Evolutionary conservation across 1,140 invertebrate species (phyloP).

Genomic region (Metaphire vulgaris): DNA sequence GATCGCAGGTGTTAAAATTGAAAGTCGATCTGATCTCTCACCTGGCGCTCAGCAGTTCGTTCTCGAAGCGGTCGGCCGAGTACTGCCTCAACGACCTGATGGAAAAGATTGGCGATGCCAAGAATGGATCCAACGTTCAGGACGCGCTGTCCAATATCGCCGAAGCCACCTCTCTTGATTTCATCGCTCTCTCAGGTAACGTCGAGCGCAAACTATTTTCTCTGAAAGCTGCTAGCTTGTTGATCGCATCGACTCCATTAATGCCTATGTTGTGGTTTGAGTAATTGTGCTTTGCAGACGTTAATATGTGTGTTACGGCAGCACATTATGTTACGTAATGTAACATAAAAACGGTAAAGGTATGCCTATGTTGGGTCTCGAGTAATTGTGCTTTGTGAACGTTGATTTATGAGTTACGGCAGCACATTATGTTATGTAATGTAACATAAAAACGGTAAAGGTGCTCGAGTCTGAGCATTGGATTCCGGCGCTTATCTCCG

Average conservation of each 20-base stretch:
- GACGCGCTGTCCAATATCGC: constrained; percentile 69
- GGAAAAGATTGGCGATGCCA: constrained; percentile 76
- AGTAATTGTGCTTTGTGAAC: too few relatives aligned
- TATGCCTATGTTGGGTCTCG: too few relatives aligned
- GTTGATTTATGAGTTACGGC: too few relatives aligned
- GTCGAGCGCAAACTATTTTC: background rate
- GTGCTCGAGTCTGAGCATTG: too few relatives aligned
- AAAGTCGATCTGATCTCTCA: constrained; percentile 70
- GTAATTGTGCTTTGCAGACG: too few relatives aligned
- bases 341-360: too few relatives aligned
- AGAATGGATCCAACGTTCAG: constrained; percentile 64
- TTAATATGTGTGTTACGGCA: too few relatives aligned
- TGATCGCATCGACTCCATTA: background rate
- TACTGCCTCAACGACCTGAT: constrained; percentile 70
- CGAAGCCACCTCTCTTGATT: constrained; percentile 70
- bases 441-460: too few relatives aligned
- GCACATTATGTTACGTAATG: too few relatives aligned
- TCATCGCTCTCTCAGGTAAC: constrained; percentile 63
- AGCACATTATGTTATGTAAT: too few relatives aligned
- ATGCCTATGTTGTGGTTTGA: too few relatives aligned
- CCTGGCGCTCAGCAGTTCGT: constrained; percentile 65
- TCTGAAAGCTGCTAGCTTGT: background rate
- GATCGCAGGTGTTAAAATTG: constrained; percentile 65
- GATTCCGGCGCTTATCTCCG: too few relatives aligned
- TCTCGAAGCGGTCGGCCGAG: constrained; percentile 64